Base-by-base conservation (phyloP, 1,140 invertebrate genomes). In the Pseudomyrmex concolor region DNA sequence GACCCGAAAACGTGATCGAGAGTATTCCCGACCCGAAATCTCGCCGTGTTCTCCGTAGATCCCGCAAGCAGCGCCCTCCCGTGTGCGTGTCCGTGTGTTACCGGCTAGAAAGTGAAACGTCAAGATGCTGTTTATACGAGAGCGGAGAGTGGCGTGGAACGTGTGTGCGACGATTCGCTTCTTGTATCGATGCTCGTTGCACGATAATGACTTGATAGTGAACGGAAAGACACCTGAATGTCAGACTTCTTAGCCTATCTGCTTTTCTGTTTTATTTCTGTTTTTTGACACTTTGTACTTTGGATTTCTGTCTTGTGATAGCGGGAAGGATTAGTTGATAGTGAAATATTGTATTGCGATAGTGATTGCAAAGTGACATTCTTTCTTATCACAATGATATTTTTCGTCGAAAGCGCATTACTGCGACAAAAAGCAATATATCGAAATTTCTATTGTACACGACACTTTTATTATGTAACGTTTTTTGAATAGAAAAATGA, bases 21-120 rank as follows among this genome's bases (percentile, higher is more conserved):
- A 66, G 25, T 77, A 17, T 62, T 62, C n/a, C 19, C 34, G 10
- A 13, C 43, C 19, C 25, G 13, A 57, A 63, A 84, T 86, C 64
- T 64, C 54, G 17, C 7, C 19, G 19, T 10, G 25, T 60, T 34
- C 64, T 34, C 54, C 54, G 54, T 54, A 12, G 43, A 70, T 80
- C 54, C 43, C 43, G 59, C 76, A 66, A 70, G 64, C 43, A 60
- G 64, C 51, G 76, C 64, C 51, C n/a, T 34, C n/a, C 68, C n/a
- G 19, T 51, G 9, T 9, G 45, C 45, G 45, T 55, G 34, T 45
- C n/a, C n/a, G 45, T 62, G 34, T 77, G 74, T 45, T 66, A 68
- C 15, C 76, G 67, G 54, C 64, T 78, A 78, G 76, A 78, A 78
- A 78, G 76, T 78, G 76, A 78, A 78, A 78, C 66, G 76, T 78